Evolutionary conservation across 2,888 invertebrate genomes (phyloP), one percentile per base, ranked within the genome.

Genomic region (Spisula solida): DNA sequence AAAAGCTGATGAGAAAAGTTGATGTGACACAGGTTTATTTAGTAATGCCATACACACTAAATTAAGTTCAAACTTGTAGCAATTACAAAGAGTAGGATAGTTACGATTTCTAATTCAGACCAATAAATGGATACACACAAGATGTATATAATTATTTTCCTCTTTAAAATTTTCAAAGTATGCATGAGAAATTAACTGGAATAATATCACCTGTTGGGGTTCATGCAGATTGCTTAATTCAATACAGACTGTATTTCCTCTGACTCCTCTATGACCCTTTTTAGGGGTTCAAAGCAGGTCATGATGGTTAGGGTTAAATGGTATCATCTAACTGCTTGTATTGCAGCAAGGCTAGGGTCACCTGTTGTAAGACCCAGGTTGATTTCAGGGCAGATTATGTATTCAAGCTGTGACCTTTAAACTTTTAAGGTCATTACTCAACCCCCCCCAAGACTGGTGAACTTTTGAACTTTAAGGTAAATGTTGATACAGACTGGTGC

Each of bases 341-440:
- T 41, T 41, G 8, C 41, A 41, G 41, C 34, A 34, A 34, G 75
- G 31, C 75, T 75, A 34, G 34, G 75, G 75, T 75, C 75, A 75
- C 75, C 75, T 75, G 75, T 75, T 34, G 34, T 75, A 31, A 34
- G 12, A 41, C 34, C 4, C 16, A 16, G 6, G 18, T 31, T 75
- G 75, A 31, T 34, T 16, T 75, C 51, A 75, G 83, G 75, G 41
- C 66, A 66, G 47, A 29, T 83, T 83, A 83, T 83, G 83, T 51
- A 83, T 83, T 83, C 83, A 83, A 16, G 12, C 41, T 14, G 16
- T 55, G 51, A 83, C 83, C 75, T 75, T 75, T 83, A 25, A 48
- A 83, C 83, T 83, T 48, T n/a, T 83, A 10, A 75, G 83, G 83
- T 75, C 75, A 83, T 83, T 75, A 55, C 75, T 70, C 75, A 83